These are phyloP conservation scores for Hemichromis elongatus DNA, from an alignment of 2,113 vertebrate genomes.

Conservation along the genomic window DNA sequence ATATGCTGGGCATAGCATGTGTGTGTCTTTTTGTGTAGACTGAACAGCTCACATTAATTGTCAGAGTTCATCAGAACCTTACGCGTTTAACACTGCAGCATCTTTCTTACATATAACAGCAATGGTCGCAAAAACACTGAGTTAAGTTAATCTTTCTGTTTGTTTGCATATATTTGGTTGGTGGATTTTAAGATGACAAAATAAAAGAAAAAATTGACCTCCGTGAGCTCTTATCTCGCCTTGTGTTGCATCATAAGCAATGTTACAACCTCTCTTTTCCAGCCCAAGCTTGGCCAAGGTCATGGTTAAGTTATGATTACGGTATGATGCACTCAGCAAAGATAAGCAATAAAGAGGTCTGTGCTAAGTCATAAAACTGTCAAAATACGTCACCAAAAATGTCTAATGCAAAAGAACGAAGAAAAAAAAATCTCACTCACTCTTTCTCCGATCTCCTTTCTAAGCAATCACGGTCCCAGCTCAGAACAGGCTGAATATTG, in stretches of 20 bases:
- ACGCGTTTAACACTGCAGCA: background rate
- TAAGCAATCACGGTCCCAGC: conserved; percentile 20
- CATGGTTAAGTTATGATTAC: conserved; percentile 63
- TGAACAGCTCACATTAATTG: background rate
- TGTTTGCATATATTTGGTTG: background rate
- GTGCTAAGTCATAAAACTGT: conserved; percentile 63
- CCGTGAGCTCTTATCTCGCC: background rate
- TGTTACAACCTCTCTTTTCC: conserved; percentile 1
- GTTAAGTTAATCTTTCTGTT: background rate
- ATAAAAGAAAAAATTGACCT: background rate
- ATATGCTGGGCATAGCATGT: conserved; percentile 29
- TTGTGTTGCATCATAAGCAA: conserved; percentile 24
- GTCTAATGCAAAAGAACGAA: conserved; percentile 23
- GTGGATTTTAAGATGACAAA: background rate
- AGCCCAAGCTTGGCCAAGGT: conserved; percentile 46
- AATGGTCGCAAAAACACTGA: background rate
- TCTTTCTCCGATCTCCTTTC: background rate
- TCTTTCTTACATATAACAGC: background rate
- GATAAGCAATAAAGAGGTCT: conserved; percentile 47
- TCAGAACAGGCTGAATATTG: conserved; percentile 32
- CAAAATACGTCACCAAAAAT: conserved; percentile 54
- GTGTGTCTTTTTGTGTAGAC: background rate
- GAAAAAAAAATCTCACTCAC: background rate
- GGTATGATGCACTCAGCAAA: conserved; percentile 52
- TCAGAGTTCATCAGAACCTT: background rate